These are phyloP conservation scores for Synanthedon andrenaeformis DNA, from an alignment of 2,888 invertebrate genomes.

Conservation along the genomic window DNA sequence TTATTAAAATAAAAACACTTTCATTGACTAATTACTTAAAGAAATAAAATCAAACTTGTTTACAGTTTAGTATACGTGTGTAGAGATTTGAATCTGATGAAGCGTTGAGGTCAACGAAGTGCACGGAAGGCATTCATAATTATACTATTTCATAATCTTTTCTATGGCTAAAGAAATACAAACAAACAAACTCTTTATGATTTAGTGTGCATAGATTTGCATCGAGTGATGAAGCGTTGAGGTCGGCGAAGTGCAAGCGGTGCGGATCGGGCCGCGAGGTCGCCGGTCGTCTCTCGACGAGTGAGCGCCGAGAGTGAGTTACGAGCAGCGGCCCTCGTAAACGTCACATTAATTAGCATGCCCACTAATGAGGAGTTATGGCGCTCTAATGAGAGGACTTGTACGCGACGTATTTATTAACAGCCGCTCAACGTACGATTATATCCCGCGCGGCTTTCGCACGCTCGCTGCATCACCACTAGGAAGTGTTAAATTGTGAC, in stretches of 20 bases:
- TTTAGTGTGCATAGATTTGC: too few species aligned
- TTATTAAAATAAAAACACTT: too few species aligned
- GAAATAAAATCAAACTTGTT: too few species aligned
- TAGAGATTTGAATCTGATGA: too few species aligned
- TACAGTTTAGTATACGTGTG: too few species aligned
- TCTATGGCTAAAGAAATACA: too few species aligned
- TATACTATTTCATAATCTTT: too few species aligned
- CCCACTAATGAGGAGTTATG: constrained; percentile 69
- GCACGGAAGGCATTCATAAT: too few species aligned
- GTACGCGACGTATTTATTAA: constrained; percentile 49
- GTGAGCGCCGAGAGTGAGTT: constrained; percentile 13
- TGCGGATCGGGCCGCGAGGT: not conserved
- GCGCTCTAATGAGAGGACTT: constrained; percentile 64
- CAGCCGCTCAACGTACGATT: constrained; percentile 10
- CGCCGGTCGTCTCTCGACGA: constrained; percentile 1
- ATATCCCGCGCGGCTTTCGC: not conserved
- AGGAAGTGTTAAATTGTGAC: constrained; percentile 14
- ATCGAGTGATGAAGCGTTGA: not conserved
- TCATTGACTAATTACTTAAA: too few species aligned
- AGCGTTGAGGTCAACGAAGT: too few species aligned
- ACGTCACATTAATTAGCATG: constrained; percentile 68
- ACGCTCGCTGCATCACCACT: constrained; percentile 3
- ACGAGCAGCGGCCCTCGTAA: constrained; percentile 51
- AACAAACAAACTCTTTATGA: too few species aligned
- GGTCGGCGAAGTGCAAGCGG: not conserved